Base-by-base conservation (phyloP, 2,888 invertebrate species). In the Ophonus ardosiacus region DNA sequence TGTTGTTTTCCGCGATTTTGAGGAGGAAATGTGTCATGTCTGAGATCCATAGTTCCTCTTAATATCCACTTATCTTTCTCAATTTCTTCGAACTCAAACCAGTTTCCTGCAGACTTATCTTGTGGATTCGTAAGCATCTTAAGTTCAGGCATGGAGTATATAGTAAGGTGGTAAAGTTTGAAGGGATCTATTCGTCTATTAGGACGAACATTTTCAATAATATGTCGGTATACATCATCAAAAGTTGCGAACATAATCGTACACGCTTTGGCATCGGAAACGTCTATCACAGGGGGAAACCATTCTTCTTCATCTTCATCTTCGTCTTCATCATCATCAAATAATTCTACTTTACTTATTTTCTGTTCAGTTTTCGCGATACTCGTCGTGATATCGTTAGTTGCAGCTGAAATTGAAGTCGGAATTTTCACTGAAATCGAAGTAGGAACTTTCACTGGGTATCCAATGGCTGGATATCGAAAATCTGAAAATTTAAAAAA, bases 1-100 rank as follows among this genome's bases (percentile, higher is more conserved):
- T 93, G 93, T 92, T 95, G 92, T 78, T 88, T 89, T 0, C 90
- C 90, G 31, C 91, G 86, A 85, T 91, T 91, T 0, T 85, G 84
- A 17, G 86, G 87, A 0, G 91, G 91, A 83, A 90, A 91, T 61
- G 90, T 86, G 18, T 86, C 87, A 85, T 90, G 86, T 7, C 68
- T 86, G 10, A 90, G 81, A 65, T 88, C 88, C 81, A 89, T 88
- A 0, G 89, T 88, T 13, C 89, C 90, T 88, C 90, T 88, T 13
- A 91, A 83, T 71, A 91, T 91, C 91, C 91, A 91, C 81, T 88
- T 88, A 17, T 91, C 90, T 17, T 88, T 87, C 31, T 90, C 90
- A 7, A 91, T 86, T 86, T 91, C 91, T n/a, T 88, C 87, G 81
- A 91, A 91, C 24, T 88, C 87, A 85, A 90, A 89, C 91, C 91